Conservation (phyloP, 2,888 invertebrate genomes). For the Deilephila elpenor region DNA sequence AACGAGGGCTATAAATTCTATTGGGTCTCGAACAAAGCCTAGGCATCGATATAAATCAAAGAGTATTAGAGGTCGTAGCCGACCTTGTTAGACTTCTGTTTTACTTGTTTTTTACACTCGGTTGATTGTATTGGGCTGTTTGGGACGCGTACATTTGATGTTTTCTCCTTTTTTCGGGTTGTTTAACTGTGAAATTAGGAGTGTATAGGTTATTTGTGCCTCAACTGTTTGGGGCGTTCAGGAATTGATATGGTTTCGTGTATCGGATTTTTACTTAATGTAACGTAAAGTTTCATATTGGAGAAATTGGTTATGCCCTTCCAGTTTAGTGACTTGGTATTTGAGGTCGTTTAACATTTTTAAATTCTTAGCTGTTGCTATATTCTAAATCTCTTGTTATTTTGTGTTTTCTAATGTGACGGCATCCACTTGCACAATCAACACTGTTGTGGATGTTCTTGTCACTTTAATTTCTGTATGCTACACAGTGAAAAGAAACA, state of each 20-base stretch:
- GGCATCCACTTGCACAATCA: too few relatives aligned
- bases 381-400: too few relatives aligned
- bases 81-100: constrained; percentile 7
- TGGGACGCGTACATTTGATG: neutral
- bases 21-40: constrained; percentile 15
- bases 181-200: constrained; percentile 1
- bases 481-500: too few relatives aligned
- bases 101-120: constrained; percentile 13
- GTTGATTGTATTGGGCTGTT: constrained; percentile 8
- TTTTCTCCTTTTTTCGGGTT: neutral
- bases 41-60: constrained; percentile 20
- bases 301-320: too few relatives aligned
- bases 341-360: too few relatives aligned
- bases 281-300: too few relatives aligned
- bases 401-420: too few relatives aligned
- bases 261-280: too few relatives aligned
- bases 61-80: constrained; percentile 7
- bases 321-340: too few relatives aligned
- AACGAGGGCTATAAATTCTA: constrained; percentile 8
- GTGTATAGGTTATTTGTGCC: neutral
- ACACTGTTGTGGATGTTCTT: too few relatives aligned
- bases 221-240: neutral
- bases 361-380: too few relatives aligned
- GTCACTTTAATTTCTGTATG: too few relatives aligned
- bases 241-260: neutral